Evolutionary conservation across 2,888 invertebrate genomes (phyloP).

Genomic region (Seira ritae): DNA sequence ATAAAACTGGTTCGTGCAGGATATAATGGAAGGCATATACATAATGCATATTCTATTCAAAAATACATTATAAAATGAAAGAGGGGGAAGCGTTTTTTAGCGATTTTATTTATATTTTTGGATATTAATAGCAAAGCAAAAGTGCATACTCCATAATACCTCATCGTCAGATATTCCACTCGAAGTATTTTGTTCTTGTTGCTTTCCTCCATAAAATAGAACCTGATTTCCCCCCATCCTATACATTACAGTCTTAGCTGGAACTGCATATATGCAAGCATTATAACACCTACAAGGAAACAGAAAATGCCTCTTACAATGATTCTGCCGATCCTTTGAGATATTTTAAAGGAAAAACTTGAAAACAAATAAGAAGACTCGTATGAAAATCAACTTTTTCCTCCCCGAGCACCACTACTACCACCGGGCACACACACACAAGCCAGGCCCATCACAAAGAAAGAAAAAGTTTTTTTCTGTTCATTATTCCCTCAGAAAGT

Average conservation of each 20-base stretch:
- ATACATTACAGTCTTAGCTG: too few species aligned
- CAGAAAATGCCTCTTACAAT: not conserved
- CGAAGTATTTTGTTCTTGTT: too few species aligned
- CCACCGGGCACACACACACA: conserved; percentile 2
- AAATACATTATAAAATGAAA: not conserved
- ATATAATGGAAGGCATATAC: too few species aligned
- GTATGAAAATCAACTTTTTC: conserved; percentile 14
- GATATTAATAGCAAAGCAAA: too few species aligned
- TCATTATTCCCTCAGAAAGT: conserved; percentile 9
- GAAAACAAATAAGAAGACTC: conserved; percentile 7
- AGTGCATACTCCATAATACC: not conserved
- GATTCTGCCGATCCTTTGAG: too few species aligned
- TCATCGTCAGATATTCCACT: too few species aligned
- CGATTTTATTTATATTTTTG: not conserved
- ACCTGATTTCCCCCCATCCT: too few species aligned
- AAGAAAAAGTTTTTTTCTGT: not conserved
- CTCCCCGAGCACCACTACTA: not conserved
- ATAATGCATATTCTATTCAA: too few species aligned
- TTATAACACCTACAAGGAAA: too few species aligned
- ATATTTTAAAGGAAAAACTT: not conserved
- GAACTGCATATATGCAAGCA: too few species aligned
- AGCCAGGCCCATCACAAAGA: not conserved
- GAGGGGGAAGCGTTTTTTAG: not conserved
- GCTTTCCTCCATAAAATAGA: too few species aligned
- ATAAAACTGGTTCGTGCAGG: too few species aligned